Evolutionary conservation across 2,888 invertebrate species (phyloP), one percentile per base, ranked within the genome.

Genomic region (Meganola albula): DNA sequence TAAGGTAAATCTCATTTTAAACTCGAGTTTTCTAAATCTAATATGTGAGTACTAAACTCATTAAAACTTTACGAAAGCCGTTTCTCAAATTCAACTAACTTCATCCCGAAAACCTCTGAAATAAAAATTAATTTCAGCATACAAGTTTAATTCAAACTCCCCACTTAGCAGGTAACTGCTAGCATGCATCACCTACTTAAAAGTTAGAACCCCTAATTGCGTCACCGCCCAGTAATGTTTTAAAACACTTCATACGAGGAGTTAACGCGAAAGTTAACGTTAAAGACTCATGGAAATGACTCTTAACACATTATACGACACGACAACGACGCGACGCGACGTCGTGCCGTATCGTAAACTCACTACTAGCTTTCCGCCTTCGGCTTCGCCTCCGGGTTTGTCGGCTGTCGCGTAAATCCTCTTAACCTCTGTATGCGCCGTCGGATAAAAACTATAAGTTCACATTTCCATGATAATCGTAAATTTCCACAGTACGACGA

Each of bases 201-300:
- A 63, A 73, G 61, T 69, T 66, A 58, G 40, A 42, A 40, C 42
- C 42, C 47, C 40, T 76, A 77, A 77, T 77, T 76, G 61, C 60
- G 72, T 76, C 74, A 77, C 53, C 58, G 40, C 30, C 38, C 49
- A 48, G 61, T 72, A 74, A 76, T 72, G 63, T 76, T 74, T 74
- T 71, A 74, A 75, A 76, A 76, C 74, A 73, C 65, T 71, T 67
- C 75, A 71, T 74, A 69, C 59, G 70, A 35, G 51, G 62, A 65
- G 68, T 68, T 72, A 62, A 53, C 53, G 55, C 31, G 42, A 53
- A 65, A 68, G 63, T 67, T 74, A 65, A 51, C 51, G 62, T 61
- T 68, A 61, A 67, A 49, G 53, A 58, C 54, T 49, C 51, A 40
- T 61, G 66, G 62, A 68, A 68, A 63, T 59, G 8, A 16, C 16